Evolutionary conservation across 2,113 vertebrate genomes (phyloP).

Genomic region (Phaethornis superciliosus): DNA sequence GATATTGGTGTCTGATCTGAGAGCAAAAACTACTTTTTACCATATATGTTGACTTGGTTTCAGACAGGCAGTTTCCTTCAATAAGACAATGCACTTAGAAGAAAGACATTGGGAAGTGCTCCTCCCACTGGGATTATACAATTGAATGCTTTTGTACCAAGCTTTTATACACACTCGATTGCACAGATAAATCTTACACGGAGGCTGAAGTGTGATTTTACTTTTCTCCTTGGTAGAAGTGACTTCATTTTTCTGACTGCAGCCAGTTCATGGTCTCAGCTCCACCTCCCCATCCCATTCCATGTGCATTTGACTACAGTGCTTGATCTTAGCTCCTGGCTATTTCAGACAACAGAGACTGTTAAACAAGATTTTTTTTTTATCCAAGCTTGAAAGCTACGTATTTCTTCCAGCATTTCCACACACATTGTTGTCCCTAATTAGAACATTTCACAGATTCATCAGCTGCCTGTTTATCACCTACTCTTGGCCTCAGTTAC

Average conservation of each 20-base stretch:
- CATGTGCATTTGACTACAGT: neutral
- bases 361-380: neutral
- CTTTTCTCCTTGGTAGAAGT: neutral
- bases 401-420: fast-evolving
- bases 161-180: neutral
- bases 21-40: neutral
- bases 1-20: neutral
- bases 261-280: neutral
- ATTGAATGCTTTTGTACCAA: conserved; percentile 18
- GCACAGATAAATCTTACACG: neutral
- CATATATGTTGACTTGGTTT: neutral
- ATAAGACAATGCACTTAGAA: neutral
- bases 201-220: neutral
- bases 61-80: neutral
- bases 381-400: neutral
- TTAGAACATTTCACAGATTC: neutral
- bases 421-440: neutral
- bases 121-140: conserved; percentile 23
- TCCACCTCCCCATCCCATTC: neutral
- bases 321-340: neutral
- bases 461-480: neutral
- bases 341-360: neutral
- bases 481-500: neutral
- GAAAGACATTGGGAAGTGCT: neutral
- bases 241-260: neutral